Evolutionary conservation across 2,797 vertebrate genomes (phyloP).

Genomic region (Rhinophrynus dorsalis): DNA sequence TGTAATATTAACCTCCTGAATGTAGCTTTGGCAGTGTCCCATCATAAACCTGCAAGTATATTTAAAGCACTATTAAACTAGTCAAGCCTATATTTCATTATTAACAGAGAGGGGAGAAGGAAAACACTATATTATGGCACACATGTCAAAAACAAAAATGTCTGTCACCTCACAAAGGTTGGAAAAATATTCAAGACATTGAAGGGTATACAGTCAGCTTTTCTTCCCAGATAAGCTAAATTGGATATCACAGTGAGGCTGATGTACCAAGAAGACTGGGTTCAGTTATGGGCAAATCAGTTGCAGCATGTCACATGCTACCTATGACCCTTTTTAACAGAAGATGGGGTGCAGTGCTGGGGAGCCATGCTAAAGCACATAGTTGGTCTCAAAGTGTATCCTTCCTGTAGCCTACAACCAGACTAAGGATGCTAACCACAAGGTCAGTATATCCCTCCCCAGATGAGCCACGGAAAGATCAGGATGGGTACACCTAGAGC

Average conservation of each 20-base stretch:
- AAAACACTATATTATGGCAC: background rate
- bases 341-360: no score
- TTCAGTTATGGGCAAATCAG: no score
- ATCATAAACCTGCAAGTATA: slow-evolving; percentile 8
- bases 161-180: slow-evolving; percentile 5
- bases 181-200: slow-evolving; percentile 4
- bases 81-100: slow-evolving; percentile 2
- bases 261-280: no score
- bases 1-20: slow-evolving; percentile 10
- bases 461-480: no score
- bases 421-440: no score
- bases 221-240: background rate
- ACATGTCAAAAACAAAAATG: slow-evolving; percentile 10
- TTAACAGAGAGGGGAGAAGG: background rate
- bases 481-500: no score
- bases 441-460: no score
- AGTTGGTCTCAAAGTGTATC: no score
- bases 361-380: no score
- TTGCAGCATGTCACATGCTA: no score
- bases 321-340: no score
- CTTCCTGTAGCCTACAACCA: no score
- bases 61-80: slow-evolving; percentile 5
- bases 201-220: background rate
- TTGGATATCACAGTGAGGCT: background rate
- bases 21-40: slow-evolving; percentile 19